Base-by-base conservation (phyloP, 1,140 invertebrate species). In the Chironomus tepperi region DNA sequence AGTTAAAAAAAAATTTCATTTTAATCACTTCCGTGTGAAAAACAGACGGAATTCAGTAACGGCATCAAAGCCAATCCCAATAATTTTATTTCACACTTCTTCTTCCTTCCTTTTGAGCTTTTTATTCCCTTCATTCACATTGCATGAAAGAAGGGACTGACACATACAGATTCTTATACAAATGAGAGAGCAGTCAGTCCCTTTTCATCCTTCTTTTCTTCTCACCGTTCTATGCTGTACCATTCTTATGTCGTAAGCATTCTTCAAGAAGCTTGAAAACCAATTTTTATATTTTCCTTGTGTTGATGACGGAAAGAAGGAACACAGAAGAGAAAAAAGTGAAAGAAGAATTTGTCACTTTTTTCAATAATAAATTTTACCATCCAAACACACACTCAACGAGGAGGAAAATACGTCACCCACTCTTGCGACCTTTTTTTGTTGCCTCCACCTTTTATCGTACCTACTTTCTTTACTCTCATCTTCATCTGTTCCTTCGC, bases 281-380 rank as follows among this genome's bases (percentile, higher is more conserved):
- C 24, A 34, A 34, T 34, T 34, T 34, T 34, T 34, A n/a, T n/a
- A 2, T 34, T 34, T 34, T 34, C 24, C 5, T 34, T 5, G 24
- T 34, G 24, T 34, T 34, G 24, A 34, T 57, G 12, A 57, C 12
- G 47, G 47, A 57, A 57, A 57, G 43, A 47, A 47, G 24, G 24
- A 34, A 5, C 24, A 34, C 24, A 47, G 47, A 57, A 57, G n/a
- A 57, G 47, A n/a, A 57, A n/a, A 57, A 57, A 57, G 24, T 34
- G 24, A 5, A 57, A 57, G 10, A 57, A 57, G 47, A 57, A 57
- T 57, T 57, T 57, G 47, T 57, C 47, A 57, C 47, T 57, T 57
- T 57, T 57, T 57, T 57, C 47, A 57, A 57, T 57, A 57, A 57
- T 57, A 57, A 57, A 57, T 57, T 57, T 57, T 57, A n/a, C 47